Percentiles rank a stretch among this genome's conserved stretches.
These are phyloP conservation scores for Nephotettix cincticeps DNA, from an alignment of 1,140 invertebrate species.

Conservation along the genomic window DNA sequence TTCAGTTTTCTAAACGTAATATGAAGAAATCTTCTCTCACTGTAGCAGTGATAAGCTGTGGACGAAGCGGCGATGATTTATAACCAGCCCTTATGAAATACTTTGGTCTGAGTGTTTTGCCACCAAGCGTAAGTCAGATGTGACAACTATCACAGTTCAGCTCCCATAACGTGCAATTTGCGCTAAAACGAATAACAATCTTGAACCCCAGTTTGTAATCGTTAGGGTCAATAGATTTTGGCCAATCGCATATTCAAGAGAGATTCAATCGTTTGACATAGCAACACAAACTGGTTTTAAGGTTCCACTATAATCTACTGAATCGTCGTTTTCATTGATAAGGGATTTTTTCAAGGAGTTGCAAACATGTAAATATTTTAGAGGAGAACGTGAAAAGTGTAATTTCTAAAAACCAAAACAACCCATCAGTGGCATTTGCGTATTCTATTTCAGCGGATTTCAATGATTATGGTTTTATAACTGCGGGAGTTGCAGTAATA, in stretches of 20 bases:
- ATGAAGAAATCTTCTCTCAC: no score
- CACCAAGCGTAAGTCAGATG: no score
- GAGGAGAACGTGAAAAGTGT: background rate
- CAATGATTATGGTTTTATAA: background rate
- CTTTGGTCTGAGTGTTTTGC: no score
- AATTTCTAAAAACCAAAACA: background rate
- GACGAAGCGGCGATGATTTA: no score
- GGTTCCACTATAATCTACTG: background rate
- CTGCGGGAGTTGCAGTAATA: background rate
- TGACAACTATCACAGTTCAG: no score
- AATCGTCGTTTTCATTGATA: background rate
- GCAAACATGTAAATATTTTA: background rate
- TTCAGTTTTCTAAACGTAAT: no score
- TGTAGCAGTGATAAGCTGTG: no score
- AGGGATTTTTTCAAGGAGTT: background rate
- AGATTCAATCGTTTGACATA: background rate
- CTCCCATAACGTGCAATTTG: no score
- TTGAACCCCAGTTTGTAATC: no score
- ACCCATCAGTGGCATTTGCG: background rate
- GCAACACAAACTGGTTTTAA: background rate
- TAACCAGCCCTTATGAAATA: no score
- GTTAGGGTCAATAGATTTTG: background rate
- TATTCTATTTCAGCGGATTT: background rate
- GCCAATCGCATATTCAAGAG: background rate
- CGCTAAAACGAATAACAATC: no score